Base-by-base conservation (phyloP, 1,140 invertebrate genomes). In the Drosophila asahinai region DNA sequence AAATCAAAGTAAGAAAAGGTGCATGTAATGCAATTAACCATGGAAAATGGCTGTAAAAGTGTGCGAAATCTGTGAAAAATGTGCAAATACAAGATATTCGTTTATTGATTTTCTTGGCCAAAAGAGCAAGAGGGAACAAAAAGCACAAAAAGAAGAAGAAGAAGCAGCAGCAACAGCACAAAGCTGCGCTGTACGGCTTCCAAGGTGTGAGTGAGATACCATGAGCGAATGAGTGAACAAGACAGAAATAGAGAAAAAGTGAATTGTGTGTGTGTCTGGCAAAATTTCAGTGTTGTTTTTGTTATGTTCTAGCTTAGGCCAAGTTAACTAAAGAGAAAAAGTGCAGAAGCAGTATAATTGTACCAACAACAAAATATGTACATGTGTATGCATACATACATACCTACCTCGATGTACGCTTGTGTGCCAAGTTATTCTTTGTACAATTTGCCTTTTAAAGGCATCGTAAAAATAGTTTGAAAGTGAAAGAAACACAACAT, bases 141-240 rank as follows among this genome's bases (percentile, higher is more conserved):
- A 71, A 48, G 67, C 70, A 63, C 67, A 73, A 66, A 59, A 54
- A 61, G 54, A 80, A 76, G 83, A 82, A 76, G 83, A 82, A 68
- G 76, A 79, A 83, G 77, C 57, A 89, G 81, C 65, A 84, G 76
- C 78, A 89, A 81, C 84, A 84, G 77, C 72, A 78, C 77, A 84
- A 91, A 89, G 81, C 84, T 89, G 84, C 77, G 84, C 84, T 89
- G 81, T 89, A 87, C 87, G 84, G 84, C 87, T 89, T 89, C 86
- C 67, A 75, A 45, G 43, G 47, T 67, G 74, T 67, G 45, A 64
- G 57, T 61, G 45, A 58, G 19, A 65, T 57, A 57, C 36, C 54
- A 57, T 5, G 42, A 51, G 49, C 11, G 25, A 54, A 27, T 52
- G 61, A 27, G 58, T 60, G 73, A 77, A 36, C 25, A 47, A 17